Conservation (phyloP, 2,113 vertebrate genomes). For the Peromyscus maniculatus region DNA sequence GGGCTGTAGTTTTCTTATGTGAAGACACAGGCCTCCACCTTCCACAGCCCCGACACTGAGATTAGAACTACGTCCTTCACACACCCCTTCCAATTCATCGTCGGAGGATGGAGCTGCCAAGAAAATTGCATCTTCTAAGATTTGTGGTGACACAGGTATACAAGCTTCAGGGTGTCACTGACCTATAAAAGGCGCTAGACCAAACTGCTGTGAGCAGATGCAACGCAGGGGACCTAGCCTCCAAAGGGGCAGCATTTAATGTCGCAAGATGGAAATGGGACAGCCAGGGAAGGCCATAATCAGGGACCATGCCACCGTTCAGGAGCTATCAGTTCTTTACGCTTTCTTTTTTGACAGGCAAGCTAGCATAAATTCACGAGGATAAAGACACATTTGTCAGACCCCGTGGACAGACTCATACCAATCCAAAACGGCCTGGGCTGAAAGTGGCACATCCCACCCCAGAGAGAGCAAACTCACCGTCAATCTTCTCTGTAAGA, state of each 20-base stretch:
- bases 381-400: constrained; percentile 72
- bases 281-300: constrained; percentile 44
- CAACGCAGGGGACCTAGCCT: background rate
- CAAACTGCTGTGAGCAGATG: constrained; percentile 8
- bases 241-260: constrained; percentile 29
- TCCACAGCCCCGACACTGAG: background rate
- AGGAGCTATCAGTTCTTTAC: constrained; percentile 64
- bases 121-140: constrained; percentile 74
- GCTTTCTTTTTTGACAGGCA: constrained; percentile 9
- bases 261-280: constrained; percentile 49
- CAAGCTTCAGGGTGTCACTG: constrained; percentile 59
- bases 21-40: background rate
- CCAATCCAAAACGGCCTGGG: constrained; percentile 47
- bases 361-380: constrained; percentile 71
- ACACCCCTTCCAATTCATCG: constrained; percentile 41
- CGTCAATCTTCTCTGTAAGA: constrained; percentile 59
- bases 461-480: constrained; percentile 6
- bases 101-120: constrained; percentile 64
- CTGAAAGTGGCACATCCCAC: constrained; percentile 12
- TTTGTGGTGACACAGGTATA: constrained; percentile 68
- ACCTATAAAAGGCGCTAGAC: constrained; percentile 57
- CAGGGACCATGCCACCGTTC: constrained; percentile 57
- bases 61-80: constrained; percentile 67
- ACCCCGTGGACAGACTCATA: constrained; percentile 21
- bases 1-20: background rate